phyloP scores from a whole-genome alignment of 2,888 invertebrate genomes.

The Ennomos quercinarius region DNA sequence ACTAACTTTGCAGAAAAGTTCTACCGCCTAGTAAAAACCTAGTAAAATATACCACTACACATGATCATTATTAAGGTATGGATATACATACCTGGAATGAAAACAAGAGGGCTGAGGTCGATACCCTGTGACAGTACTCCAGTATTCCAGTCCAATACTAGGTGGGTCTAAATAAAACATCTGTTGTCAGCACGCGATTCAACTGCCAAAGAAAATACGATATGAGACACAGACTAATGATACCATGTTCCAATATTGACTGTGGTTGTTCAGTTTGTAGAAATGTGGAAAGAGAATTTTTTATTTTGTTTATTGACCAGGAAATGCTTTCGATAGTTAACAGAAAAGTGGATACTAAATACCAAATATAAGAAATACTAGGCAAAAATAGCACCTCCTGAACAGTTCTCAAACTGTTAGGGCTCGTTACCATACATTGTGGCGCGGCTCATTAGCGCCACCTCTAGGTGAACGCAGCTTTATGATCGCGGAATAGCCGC shows the following conservation, averaged over 20 bases:
- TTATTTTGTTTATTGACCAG: not conserved
- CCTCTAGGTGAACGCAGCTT: conserved; percentile 58
- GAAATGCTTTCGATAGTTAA: not conserved
- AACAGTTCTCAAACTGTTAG: conserved; percentile 5
- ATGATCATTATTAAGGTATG: not conserved
- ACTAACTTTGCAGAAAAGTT: no score
- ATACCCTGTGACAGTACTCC: conserved; percentile 4
- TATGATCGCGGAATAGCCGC: conserved; percentile 70
- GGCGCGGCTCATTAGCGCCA: conserved; percentile 58
- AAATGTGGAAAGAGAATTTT: conserved; percentile 1
- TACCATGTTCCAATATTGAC: conserved; percentile 11
- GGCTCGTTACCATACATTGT: conserved; percentile 60
- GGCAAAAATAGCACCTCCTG: no score
- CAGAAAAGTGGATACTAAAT: no score
- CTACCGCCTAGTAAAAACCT: no score
- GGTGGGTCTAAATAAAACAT: conserved; percentile 57
- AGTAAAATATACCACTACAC: no score
- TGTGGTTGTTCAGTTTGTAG: not conserved
- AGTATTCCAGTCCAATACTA: conserved; percentile 34
- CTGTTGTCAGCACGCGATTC: conserved; percentile 54
- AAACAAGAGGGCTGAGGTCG: not conserved
- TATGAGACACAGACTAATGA: conserved; percentile 17
- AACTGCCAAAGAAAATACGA: conserved; percentile 20
- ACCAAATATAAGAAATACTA: no score
- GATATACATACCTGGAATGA: not conserved